Evolutionary conservation across 2,113 vertebrate species (phyloP), one percentile per base, ranked within the genome.

Genomic region (Danionella cerebrum): DNA sequence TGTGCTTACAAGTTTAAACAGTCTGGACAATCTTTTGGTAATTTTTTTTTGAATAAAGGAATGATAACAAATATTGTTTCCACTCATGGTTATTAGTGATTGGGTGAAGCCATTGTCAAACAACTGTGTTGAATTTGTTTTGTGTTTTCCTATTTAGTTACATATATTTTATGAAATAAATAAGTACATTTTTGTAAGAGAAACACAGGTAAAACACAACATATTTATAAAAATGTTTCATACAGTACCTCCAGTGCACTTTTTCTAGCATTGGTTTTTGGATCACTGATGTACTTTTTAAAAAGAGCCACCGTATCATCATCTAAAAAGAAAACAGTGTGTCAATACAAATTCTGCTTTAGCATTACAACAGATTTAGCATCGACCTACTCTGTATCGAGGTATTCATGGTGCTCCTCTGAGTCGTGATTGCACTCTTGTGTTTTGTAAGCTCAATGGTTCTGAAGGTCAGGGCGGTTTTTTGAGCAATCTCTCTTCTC

Each of bases 171-270:
- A n/a, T n/a, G n/a, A n/a, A n/a, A n/a, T n/a, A n/a, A n/a, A n/a
- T n/a, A n/a, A n/a, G n/a, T n/a, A n/a, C n/a, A n/a, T n/a, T n/a
- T n/a, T n/a, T n/a, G n/a, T n/a, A n/a, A n/a, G n/a, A n/a, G n/a
- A n/a, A n/a, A n/a, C n/a, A n/a, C n/a, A n/a, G n/a, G n/a, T n/a
- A n/a, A n/a, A n/a, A n/a, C n/a, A n/a, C n/a, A n/a, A n/a, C n/a
- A n/a, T n/a, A n/a, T n/a, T n/a, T n/a, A n/a, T n/a, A n/a, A n/a
- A 3, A 21, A 19, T 41, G 10, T 31, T 36, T 33, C 11, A 1
- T 70, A n/a, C n/a, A n/a, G n/a, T n/a, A 98, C 96, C 95, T 98
- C 94, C 22, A 98, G 73, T 0, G 96, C 94, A 3, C 92, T 90
- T 76, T 93, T 98, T 78, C 96, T 89, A 60, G 98, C 94, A 0